A percentile compares a stretch with the other conserved stretches of the same genome.
phyloP scores from a whole-genome alignment of 1,140 invertebrate species.

The Cherax quadricarinatus region DNA sequence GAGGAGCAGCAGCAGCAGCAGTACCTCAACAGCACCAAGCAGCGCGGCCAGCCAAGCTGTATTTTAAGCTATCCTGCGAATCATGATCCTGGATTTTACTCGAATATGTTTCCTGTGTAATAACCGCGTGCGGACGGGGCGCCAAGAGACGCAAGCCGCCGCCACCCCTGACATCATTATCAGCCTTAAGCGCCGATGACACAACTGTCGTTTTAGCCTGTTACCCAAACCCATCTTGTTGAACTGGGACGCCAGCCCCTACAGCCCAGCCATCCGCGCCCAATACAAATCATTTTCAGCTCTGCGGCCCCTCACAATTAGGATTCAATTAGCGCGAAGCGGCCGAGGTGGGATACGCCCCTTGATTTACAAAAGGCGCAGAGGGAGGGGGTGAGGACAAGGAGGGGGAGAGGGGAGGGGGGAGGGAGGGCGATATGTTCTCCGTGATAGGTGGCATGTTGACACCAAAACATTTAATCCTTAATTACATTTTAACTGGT shows the following conservation, averaged over 20 bases:
- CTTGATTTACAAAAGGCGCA: slow-evolving; percentile 41
- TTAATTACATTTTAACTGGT: slow-evolving; percentile 27
- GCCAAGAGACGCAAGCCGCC: slow-evolving; percentile 18
- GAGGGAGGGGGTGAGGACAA: background rate
- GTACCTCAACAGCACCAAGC: background rate
- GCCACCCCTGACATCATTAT: slow-evolving; percentile 44
- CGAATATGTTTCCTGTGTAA: slow-evolving; percentile 56
- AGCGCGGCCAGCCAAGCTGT: slow-evolving; percentile 9
- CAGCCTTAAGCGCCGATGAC: slow-evolving; percentile 48
- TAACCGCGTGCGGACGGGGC: slow-evolving; percentile 19
- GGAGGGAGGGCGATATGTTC: slow-evolving; percentile 40
- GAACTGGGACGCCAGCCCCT: slow-evolving; percentile 23
- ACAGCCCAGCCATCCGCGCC: slow-evolving; percentile 37
- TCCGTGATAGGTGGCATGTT: slow-evolving; percentile 39
- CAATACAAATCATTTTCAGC: slow-evolving; percentile 58
- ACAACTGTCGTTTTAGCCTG: slow-evolving; percentile 57
- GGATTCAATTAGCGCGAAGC: slow-evolving; percentile 50
- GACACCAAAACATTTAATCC: slow-evolving; percentile 40
- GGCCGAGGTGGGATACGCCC: slow-evolving; percentile 44
- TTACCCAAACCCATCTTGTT: slow-evolving; percentile 55
- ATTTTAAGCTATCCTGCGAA: slow-evolving; percentile 48
- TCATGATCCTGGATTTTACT: slow-evolving; percentile 56
- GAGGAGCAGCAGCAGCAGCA: too few relatives aligned
- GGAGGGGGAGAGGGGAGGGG: background rate
- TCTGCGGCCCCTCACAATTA: slow-evolving; percentile 51